Evolutionary conservation across 2,888 invertebrate genomes (phyloP), one percentile per base, ranked within the genome.

Genomic region (Chirona hameri): DNA sequence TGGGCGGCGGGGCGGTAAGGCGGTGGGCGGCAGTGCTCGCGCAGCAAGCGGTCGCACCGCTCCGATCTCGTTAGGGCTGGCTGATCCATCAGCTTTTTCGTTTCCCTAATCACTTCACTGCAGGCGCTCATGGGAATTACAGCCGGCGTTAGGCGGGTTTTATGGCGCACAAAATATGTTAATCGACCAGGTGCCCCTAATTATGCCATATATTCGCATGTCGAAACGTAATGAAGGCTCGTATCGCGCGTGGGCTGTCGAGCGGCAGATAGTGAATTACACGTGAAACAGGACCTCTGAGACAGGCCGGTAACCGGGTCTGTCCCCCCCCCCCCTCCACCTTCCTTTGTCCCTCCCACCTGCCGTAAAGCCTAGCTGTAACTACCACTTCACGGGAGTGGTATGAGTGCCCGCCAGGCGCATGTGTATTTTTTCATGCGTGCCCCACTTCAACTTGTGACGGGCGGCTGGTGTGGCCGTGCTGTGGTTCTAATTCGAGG

Each of bases 11-110:
- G 5, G 57, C 57, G n/a, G 69, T 0, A 12, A 29, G 14, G 27
- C 12, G 27, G 24, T 12, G 69, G 29, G 7, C 14, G 27, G 14
- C 27, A 0, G 69, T 29, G 27, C 27, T 15, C 69, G 29, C 18
- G 12, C 69, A 10, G 27, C 52, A 29, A 69, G 69, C 69, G 3
- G 24, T n/a, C 24, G n/a, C 60, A 10, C 60, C 60, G n/a, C 21
- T 10, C 65, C 72, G 27, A 72, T 72, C 72, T 72, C 31, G 72
- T 72, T 72, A 72, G 31, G 5, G 3, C 14, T 14, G 21, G 72
- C 72, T 72, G 29, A 31, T 72, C 72, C 31, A 72, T 72, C 72
- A 29, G 27, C 27, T 72, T 72, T 72, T 72, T 72, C 29, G 72
- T 31, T 31, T 15, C 72, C 31, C 31, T 72, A 72, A 72, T 72